Conservation (phyloP, 2,113 vertebrate species). For the Brachypteracias leptosomus region DNA sequence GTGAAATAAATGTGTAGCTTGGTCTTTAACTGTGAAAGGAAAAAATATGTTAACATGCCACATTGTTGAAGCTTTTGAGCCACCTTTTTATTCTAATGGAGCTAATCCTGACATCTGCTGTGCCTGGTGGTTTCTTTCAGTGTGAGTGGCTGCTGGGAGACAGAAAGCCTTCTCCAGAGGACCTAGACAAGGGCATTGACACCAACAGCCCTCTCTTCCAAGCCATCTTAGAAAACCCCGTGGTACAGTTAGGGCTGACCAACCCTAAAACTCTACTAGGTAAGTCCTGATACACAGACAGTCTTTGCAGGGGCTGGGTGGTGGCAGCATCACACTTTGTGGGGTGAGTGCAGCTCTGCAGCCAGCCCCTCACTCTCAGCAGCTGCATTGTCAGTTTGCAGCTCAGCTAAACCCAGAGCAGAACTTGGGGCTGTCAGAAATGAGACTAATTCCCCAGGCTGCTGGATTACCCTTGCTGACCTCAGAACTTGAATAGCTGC, state of each 20-base stretch:
- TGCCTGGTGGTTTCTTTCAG: conserved; percentile 69
- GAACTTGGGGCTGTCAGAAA: conserved; percentile 16
- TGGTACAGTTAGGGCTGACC: conserved; percentile 94
- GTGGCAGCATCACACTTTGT: not conserved
- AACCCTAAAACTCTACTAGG: conserved; percentile 96
- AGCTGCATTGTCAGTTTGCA: not conserved
- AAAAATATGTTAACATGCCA: not conserved
- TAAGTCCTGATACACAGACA: conserved; percentile 50
- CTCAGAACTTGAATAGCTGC: not conserved
- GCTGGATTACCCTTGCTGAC: not conserved
- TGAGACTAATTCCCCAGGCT: not conserved
- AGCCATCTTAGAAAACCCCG: conserved; percentile 97
- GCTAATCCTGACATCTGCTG: not conserved
- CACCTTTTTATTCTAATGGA: not conserved
- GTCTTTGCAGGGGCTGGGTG: not conserved
- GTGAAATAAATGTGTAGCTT: not conserved
- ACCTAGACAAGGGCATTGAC: conserved; percentile 94
- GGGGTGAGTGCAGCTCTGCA: not conserved
- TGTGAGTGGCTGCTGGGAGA: conserved; percentile 98
- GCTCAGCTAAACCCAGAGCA: not conserved
- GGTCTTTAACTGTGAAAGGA: not conserved
- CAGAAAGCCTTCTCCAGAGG: conserved; percentile 93
- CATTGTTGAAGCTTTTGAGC: not conserved
- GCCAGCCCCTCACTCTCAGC: not conserved
- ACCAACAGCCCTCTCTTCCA: conserved; percentile 93